Conservation (phyloP, 2,113 vertebrate genomes). For the Garra rufa region DNA sequence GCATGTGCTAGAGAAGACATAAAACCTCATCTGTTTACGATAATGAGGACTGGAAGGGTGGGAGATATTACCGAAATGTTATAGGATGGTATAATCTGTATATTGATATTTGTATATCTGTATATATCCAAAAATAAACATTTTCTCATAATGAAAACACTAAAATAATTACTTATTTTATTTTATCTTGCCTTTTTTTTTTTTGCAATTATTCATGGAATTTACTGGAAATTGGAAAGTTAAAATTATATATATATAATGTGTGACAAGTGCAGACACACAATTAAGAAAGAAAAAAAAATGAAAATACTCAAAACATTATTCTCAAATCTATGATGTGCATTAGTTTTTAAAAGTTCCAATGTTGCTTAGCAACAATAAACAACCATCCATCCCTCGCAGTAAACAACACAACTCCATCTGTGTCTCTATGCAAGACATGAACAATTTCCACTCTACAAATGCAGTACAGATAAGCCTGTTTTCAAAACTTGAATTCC, state of each 20-base stretch:
- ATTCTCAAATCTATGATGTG: too few species aligned
- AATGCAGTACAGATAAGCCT: background rate
- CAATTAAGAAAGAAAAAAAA: too few species aligned
- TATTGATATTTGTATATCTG: too few species aligned
- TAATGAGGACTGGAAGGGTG: background rate
- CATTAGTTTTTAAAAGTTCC: background rate
- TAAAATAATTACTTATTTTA: too few species aligned
- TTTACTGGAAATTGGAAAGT: too few species aligned
- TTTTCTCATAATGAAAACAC: background rate
- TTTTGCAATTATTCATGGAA: too few species aligned
- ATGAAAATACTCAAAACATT: too few species aligned
- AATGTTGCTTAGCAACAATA: background rate
- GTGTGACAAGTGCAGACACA: too few species aligned
- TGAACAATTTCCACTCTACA: background rate
- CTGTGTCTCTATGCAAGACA: background rate
- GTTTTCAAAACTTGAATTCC: background rate
- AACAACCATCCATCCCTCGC: background rate
- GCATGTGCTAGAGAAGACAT: background rate
- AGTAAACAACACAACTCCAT: background rate
- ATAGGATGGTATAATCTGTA: background rate
- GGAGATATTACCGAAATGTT: background rate
- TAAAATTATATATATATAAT: too few species aligned
- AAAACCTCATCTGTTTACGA: background rate
- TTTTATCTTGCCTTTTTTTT: too few species aligned
- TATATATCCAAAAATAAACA: background rate